Base-by-base conservation (phyloP, 2,888 invertebrate species). In the Congeria kusceri region DNA sequence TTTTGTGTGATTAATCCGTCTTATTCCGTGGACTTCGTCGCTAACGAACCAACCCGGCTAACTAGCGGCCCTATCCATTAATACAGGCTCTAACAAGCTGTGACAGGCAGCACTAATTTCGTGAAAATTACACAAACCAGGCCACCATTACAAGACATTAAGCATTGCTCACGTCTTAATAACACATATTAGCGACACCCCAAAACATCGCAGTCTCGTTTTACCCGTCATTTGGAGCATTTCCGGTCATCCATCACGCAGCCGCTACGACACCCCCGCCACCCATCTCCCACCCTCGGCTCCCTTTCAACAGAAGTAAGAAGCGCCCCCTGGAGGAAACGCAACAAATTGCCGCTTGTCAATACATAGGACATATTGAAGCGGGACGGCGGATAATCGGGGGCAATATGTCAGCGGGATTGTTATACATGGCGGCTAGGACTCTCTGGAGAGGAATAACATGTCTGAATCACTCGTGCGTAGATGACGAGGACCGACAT, bases 211-310 rank as follows among this genome's bases (percentile, higher is more conserved):
- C 5, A 53, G 23, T n/a, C 53, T 20, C 53, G 25, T 13, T 53
- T 53, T 23, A 23, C 53, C 23, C 25, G 53, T 53, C 53, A 53
- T 9, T 1, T 23, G 53, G 53, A 25, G 53, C 53, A 25, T 4
- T 53, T 53, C 53, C 53, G 53, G 53, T 53, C 53, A 53, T 53
- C 53, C 53, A 53, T 53, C 53, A 53, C 53, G 53, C 53, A 2
- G 11, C 9, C 7, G 3, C 25, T 9, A 20, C 39, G 39, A 39
- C n/a, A n/a, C n/a, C n/a, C n/a, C n/a, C n/a, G n/a, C n/a, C n/a
- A n/a, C n/a, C n/a, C n/a, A n/a, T n/a, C n/a, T n/a, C n/a, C 11
- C 32, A 32, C 5, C 39, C 15, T 1, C 9, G 39, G 15, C 39
- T 39, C 39, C 39, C 15, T 39, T 39, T 39, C 39, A 39, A 15